phyloP scores from a whole-genome alignment of 2,113 vertebrate species.

The Lanius collurio region DNA sequence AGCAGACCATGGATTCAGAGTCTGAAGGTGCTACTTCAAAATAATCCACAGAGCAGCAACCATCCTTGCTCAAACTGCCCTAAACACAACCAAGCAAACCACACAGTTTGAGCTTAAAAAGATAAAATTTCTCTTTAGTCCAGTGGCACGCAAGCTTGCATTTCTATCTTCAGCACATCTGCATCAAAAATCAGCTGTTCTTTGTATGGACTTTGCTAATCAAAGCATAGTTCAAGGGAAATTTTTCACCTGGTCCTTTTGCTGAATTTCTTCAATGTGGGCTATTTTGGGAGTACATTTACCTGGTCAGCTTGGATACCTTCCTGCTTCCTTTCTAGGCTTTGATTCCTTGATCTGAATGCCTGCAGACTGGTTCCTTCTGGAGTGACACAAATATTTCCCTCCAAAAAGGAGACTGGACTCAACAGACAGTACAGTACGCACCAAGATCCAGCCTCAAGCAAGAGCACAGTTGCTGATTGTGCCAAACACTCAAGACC shows the following conservation, averaged over 20 bases:
- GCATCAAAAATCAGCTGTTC: not conserved
- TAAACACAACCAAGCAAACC: not conserved
- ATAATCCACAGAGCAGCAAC: not conserved
- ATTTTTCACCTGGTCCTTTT: not conserved
- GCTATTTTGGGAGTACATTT: not conserved
- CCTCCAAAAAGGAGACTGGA: not conserved
- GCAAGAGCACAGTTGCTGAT: not conserved
- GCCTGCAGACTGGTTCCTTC: not conserved
- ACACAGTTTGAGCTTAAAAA: not conserved
- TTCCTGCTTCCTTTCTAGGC: constrained; percentile 10
- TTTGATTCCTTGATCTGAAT: not conserved
- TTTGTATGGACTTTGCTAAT: not conserved
- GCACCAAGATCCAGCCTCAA: not conserved
- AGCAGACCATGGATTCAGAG: not conserved
- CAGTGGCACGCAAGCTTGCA: not conserved
- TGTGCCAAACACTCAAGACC: not conserved
- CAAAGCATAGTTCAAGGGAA: not conserved
- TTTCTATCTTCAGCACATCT: not conserved
- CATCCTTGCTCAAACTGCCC: not conserved
- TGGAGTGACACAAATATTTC: not conserved
- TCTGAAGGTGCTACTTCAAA: not conserved
- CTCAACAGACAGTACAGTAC: not conserved
- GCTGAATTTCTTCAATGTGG: not conserved
- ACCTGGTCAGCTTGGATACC: not conserved
- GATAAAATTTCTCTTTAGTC: not conserved